Evolutionary conservation across 2,797 vertebrate genomes (phyloP).

Genomic region (Crocidura indochinensis): DNA sequence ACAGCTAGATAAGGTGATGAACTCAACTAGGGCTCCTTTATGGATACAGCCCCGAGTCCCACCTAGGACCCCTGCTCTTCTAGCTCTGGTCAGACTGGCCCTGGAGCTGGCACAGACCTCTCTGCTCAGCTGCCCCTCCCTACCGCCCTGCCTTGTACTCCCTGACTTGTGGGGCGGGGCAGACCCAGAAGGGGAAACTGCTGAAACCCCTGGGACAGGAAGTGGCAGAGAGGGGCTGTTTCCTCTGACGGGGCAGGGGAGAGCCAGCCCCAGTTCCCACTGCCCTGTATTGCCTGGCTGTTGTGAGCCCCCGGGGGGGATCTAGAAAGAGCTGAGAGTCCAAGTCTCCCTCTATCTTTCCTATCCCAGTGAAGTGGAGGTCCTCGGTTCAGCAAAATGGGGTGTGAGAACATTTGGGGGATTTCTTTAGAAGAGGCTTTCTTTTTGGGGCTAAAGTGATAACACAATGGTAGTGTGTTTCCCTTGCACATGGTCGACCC

Average conservation of each 20-base stretch:
- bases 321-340: conserved; percentile 40
- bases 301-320: conserved; percentile 47
- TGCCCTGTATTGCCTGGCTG: conserved; percentile 38
- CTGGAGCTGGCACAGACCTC: background rate
- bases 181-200: conserved; percentile 84
- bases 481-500: no score
- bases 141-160: conserved; percentile 55
- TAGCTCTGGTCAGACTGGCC: background rate
- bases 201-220: conserved; percentile 86
- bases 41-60: background rate
- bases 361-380: background rate
- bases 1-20: conserved; percentile 25
- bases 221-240: conserved; percentile 86
- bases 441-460: background rate
- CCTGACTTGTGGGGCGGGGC: conserved; percentile 81
- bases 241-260: conserved; percentile 81
- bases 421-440: conserved; percentile 9
- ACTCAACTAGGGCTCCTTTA: background rate
- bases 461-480: no score
- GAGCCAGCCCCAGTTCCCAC: conserved; percentile 63
- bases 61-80: background rate
- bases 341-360: background rate
- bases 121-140: conserved; percentile 40
- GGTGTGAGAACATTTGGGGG: background rate
- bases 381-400: background rate